Evolutionary conservation across 2,113 vertebrate genomes (phyloP).

Genomic region (Solea solea): DNA sequence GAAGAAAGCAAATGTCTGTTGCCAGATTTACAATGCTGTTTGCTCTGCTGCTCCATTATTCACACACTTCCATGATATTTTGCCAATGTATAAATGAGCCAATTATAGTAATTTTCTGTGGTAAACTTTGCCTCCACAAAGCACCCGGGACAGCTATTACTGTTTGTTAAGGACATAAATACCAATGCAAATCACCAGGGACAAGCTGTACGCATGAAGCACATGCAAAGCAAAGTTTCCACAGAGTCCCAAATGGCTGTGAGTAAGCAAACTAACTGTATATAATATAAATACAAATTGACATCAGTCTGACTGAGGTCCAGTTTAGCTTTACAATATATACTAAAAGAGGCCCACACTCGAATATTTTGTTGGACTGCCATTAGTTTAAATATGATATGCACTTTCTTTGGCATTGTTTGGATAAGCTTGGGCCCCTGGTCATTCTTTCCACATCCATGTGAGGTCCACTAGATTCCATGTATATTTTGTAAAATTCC

Average conservation of each 20-base stretch:
- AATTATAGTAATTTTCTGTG: conserved; percentile 77
- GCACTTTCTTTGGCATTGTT: too few relatives aligned
- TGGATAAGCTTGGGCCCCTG: too few relatives aligned
- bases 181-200: conserved; percentile 63
- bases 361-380: too few relatives aligned
- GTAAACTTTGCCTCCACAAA: conserved; percentile 72
- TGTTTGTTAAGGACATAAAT: conserved; percentile 66
- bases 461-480: too few relatives aligned
- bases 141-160: conserved; percentile 70
- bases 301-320: conserved; percentile 9
- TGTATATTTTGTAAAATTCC: too few relatives aligned
- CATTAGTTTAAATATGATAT: too few relatives aligned
- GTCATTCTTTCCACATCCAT: too few relatives aligned
- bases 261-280: conserved; percentile 5
- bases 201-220: conserved; percentile 33
- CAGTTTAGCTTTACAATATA: conserved; percentile 17
- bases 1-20: conserved; percentile 4
- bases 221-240: conserved; percentile 34
- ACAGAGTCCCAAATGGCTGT: conserved; percentile 15
- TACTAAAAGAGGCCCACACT: conserved; percentile 12
- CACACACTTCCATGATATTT: conserved; percentile 62
- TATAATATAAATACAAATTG: conserved; percentile 35
- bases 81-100: conserved; percentile 73
- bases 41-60: conserved; percentile 58
- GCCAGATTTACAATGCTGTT: conserved; percentile 32